Conservation (phyloP, 2,113 vertebrate genomes). For the Anarhynchus alexandrinus region DNA sequence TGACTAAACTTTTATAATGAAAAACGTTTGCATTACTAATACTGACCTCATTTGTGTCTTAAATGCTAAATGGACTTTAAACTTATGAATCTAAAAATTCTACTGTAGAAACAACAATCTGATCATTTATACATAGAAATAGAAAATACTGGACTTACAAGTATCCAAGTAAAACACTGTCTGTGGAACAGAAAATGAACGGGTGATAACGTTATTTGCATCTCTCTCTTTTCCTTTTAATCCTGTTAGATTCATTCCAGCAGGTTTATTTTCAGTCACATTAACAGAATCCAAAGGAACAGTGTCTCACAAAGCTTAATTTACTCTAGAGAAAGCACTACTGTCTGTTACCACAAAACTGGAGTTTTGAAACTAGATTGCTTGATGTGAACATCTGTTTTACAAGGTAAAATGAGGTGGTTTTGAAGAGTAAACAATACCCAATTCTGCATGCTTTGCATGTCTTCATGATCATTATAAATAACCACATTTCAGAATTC, state of each 20-base stretch:
- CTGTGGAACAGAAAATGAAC: conserved; percentile 34
- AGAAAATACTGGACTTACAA: background rate
- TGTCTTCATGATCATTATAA: background rate
- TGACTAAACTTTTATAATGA: conserved; percentile 47
- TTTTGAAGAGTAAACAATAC: background rate
- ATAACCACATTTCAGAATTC: background rate
- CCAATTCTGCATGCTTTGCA: background rate
- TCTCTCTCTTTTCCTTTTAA: conserved; percentile 32
- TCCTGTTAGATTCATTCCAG: conserved; percentile 10
- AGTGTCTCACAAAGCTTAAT: background rate
- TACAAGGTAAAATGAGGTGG: background rate
- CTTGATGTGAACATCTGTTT: background rate
- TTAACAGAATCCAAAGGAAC: conserved; percentile 38
- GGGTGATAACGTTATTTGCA: conserved; percentile 2
- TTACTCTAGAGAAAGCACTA: background rate
- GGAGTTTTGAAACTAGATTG: background rate
- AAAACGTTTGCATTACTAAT: conserved; percentile 28
- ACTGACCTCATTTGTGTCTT: conserved; percentile 44
- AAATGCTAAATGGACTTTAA: conserved; percentile 37
- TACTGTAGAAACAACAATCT: background rate
- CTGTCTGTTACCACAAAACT: background rate
- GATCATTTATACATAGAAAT: background rate
- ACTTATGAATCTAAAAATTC: background rate
- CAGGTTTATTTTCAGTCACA: conserved; percentile 32
- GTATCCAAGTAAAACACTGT: conserved; percentile 48